These are phyloP conservation scores for Hippocampus guttulatus DNA, from an alignment of 2,113 vertebrate genomes.

Conservation along the genomic window DNA sequence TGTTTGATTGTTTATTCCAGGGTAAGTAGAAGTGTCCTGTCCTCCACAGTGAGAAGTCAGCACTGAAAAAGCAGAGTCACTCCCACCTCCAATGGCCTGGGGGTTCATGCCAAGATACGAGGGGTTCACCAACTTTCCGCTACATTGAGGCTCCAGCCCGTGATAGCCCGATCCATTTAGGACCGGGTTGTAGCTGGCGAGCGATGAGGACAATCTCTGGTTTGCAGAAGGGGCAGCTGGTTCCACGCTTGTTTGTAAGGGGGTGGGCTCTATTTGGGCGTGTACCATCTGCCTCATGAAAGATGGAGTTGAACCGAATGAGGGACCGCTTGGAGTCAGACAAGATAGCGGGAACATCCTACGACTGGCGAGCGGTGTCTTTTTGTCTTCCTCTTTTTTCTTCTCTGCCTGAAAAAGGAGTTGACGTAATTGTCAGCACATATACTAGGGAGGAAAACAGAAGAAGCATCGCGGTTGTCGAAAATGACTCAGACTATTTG, in stretches of 20 bases:
- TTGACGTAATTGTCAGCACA: constrained; percentile 26
- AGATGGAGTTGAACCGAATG: constrained; percentile 73
- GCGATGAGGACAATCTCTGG: constrained; percentile 65
- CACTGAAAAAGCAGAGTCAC: constrained; percentile 59
- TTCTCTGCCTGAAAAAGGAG: constrained; percentile 80
- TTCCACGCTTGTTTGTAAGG: constrained; percentile 67
- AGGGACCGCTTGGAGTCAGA: constrained; percentile 76
- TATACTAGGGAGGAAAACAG: background rate
- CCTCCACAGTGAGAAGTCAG: constrained; percentile 58
- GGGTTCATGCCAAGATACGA: constrained; percentile 57
- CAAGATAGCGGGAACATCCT: constrained; percentile 81
- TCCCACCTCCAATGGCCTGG: constrained; percentile 49
- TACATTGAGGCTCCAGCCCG: constrained; percentile 55
- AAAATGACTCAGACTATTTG: constrained; percentile 14
- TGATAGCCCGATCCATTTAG: constrained; percentile 73
- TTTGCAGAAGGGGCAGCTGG: constrained; percentile 53
- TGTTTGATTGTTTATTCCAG: constrained; percentile 66
- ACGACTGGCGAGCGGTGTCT: constrained; percentile 81
- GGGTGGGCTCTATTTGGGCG: constrained; percentile 70
- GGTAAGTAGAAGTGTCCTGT: constrained; percentile 61
- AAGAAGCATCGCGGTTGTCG: constrained; percentile 7
- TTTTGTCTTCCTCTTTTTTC: constrained; percentile 84
- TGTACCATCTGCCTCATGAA: constrained; percentile 73
- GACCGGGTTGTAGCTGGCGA: constrained; percentile 66
- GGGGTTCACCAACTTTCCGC: constrained; percentile 36